phyloP scores from a whole-genome alignment of 2,797 vertebrate species.

The Platalea minor region DNA sequence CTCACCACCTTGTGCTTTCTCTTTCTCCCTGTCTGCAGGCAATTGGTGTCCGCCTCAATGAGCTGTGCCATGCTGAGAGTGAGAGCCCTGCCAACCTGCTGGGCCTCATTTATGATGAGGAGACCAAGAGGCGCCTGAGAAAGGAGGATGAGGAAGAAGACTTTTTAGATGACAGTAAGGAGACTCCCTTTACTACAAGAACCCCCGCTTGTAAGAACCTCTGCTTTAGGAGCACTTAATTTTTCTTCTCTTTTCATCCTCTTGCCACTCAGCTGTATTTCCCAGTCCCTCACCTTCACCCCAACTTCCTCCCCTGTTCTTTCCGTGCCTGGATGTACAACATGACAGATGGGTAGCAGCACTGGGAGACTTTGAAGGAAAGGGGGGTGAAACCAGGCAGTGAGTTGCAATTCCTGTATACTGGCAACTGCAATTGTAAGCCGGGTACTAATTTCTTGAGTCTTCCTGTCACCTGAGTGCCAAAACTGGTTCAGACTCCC shows the following conservation, averaged over 20 bases:
- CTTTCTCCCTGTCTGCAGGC: conserved; percentile 76
- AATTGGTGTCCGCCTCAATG: conserved; percentile 91
- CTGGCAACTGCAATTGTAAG: neutral
- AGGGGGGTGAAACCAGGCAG: neutral
- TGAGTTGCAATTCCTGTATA: neutral
- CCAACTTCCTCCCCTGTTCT: neutral
- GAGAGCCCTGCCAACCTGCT: conserved; percentile 97
- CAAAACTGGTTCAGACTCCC: neutral
- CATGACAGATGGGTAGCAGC: neutral
- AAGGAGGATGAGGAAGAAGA: conserved; percentile 99
- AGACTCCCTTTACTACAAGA: conserved; percentile 87
- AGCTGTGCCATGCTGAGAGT: conserved; percentile 93
- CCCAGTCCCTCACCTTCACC: conserved; percentile 22
- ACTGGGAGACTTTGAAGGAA: neutral
- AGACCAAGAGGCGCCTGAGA: conserved; percentile 92
- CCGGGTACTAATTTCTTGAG: neutral
- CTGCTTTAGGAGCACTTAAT: conserved; percentile 80
- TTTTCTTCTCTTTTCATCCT: conserved; percentile 65
- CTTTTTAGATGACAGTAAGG: conserved; percentile 98
- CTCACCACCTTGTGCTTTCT: neutral
- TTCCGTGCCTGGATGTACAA: conserved; percentile 9
- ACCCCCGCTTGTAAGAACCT: conserved; percentile 83
- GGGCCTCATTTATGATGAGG: conserved; percentile 96
- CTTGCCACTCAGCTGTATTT: conserved; percentile 61
- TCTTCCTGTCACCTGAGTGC: neutral